A percentile compares a stretch with the other conserved stretches of the same genome.
Evolutionary conservation across 2,113 vertebrate genomes (phyloP).

Genomic region (Guaruba guarouba): DNA sequence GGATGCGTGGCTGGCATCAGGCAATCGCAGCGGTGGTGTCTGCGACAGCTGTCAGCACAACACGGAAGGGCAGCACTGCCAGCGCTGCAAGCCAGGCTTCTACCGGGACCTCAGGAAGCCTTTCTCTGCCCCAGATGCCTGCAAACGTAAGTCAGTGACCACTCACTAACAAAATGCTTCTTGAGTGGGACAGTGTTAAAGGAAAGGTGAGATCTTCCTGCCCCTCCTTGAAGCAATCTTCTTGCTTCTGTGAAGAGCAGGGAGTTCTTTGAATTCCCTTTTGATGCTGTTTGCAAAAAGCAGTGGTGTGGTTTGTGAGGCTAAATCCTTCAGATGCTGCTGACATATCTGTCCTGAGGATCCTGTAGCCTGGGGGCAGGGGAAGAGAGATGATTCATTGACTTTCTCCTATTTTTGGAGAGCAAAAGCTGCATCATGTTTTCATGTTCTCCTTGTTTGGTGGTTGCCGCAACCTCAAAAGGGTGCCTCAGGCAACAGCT

Average conservation of each 20-base stretch:
- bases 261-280: neutral
- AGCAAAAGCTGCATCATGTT: neutral
- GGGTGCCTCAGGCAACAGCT: neutral
- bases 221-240: neutral
- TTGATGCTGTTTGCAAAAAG: neutral
- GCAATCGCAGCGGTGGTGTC: conserved; percentile 88
- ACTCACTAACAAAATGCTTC: neutral
- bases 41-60: conserved; percentile 91
- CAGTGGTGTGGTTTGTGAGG: neutral
- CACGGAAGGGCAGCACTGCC: conserved; percentile 89
- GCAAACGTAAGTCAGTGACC: conserved; percentile 83
- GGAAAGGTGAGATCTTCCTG: neutral
- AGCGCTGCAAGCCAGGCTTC: conserved; percentile 89
- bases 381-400: neutral
- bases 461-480: neutral
- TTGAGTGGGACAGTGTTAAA: neutral
- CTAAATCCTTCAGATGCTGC: neutral
- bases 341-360: neutral
- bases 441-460: conserved; percentile 15
- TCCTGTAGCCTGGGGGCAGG: neutral
- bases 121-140: conserved; percentile 82
- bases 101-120: conserved; percentile 84
- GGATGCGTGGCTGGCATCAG: conserved; percentile 84
- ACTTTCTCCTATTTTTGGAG: conserved; percentile 37
- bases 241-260: neutral